These are phyloP conservation scores for Rhabdornis inornatus DNA, from an alignment of 2,113 vertebrate species.

Conservation along the genomic window DNA sequence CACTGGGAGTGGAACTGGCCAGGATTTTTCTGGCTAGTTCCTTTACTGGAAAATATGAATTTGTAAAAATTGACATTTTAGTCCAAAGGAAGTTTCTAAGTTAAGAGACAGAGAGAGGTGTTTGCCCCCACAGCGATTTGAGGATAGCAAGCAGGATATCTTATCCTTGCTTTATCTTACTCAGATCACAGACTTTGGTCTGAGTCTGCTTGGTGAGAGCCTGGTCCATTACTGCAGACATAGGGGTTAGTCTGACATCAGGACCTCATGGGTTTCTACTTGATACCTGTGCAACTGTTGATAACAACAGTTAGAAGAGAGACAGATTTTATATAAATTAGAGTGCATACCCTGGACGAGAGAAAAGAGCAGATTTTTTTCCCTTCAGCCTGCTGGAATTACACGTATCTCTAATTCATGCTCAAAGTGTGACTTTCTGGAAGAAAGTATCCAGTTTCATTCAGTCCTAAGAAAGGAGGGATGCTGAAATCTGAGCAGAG, in stretches of 20 bases:
- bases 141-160: neutral
- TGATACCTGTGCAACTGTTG: neutral
- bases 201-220: neutral
- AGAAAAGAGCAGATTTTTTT: neutral
- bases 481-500: neutral
- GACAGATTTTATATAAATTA: neutral
- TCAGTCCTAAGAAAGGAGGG: neutral
- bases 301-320: neutral
- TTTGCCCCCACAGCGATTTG: neutral
- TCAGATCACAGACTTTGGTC: neutral
- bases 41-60: neutral
- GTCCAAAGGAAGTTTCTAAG: neutral
- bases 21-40: neutral
- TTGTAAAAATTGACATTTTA: neutral
- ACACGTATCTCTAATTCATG: neutral
- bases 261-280: neutral
- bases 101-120: neutral
- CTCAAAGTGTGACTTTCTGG: neutral
- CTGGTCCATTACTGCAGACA: neutral
- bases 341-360: neutral
- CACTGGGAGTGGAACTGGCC: neutral
- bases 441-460: neutral
- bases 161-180: neutral
- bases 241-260: neutral
- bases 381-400: neutral